Evolutionary conservation across 2,113 vertebrate species (phyloP).

Genomic region (Pycnonotus jocosus): DNA sequence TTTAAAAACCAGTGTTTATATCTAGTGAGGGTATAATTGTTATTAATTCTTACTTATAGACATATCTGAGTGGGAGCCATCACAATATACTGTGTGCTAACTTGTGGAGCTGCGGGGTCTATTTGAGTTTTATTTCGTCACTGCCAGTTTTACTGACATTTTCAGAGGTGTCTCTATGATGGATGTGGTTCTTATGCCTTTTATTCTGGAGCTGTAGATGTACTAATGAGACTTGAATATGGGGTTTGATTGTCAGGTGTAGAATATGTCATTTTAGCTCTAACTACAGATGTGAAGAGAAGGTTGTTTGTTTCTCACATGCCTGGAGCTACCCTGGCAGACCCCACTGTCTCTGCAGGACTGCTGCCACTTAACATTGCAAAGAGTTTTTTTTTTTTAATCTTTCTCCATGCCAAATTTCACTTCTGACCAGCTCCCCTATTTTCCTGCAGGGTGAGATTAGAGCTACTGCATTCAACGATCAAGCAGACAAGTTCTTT

Average conservation of each 20-base stretch:
- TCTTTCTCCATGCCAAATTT: not conserved
- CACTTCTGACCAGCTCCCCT: conserved; percentile 6
- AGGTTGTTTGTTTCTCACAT: not conserved
- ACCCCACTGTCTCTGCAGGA: not conserved
- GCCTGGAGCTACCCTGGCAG: conserved; percentile 2
- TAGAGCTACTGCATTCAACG: conserved; percentile 92
- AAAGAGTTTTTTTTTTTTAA: not conserved
- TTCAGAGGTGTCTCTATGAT: not conserved
- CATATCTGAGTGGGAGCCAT: not conserved
- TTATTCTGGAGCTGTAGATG: not conserved
- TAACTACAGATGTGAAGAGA: not conserved
- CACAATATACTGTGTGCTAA: not conserved
- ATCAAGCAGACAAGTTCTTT: conserved; percentile 95
- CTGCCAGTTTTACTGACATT: not conserved
- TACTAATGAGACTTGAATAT: not conserved
- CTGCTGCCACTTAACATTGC: conserved; percentile 2
- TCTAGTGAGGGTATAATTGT: conserved; percentile 4
- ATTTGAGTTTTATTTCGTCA: not conserved
- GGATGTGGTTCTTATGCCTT: not conserved
- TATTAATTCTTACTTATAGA: conserved; percentile 34
- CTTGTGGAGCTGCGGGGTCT: not conserved
- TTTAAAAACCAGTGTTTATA: not conserved
- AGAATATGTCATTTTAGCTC: not conserved
- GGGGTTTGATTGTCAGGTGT: not conserved
- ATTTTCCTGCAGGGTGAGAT: conserved; percentile 87